Evolutionary conservation across 2,113 vertebrate species (phyloP), one percentile per base, ranked within the genome.

Genomic region (Ailurus styani): DNA sequence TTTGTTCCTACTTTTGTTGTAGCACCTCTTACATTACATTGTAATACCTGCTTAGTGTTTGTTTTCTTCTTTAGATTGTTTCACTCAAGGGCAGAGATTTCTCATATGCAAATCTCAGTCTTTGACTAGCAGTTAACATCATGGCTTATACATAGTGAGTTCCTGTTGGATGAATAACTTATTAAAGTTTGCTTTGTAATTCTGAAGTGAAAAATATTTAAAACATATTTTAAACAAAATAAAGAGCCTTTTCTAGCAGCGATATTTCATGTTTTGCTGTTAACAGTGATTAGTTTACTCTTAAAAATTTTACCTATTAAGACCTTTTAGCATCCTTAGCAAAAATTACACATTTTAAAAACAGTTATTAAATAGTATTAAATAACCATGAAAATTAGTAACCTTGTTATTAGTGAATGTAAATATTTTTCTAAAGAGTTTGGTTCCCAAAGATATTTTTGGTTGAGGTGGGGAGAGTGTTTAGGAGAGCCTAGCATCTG

Each of bases 341-440:
- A 89, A 73, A 92, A 93, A n/a, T 14, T 75, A 13, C 54, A 57
- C 0, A 60, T 87, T 86, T 92, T 54, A 17, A 94, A 94, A 85
- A 70, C 6, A 93, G 7, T 91, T 90, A 57, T n/a, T 85, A 52
- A 88, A 60, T 54, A n/a, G 12, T 62, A 50, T 79, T 87, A 90
- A 88, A 45, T 87, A 27, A 54, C 20, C 7, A 34, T 45, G 27
- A 88, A 94, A 81, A 50, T 72, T 64, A 77, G 21, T 89, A 85
- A 79, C 77, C 18, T 87, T 40, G 4, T 75, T 52, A 90, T 70
- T 93, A 91, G 31, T 79, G 21, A 93, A 31, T 52, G 3, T 86
- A 89, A 77, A 42, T 87, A 21, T 75, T 95, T 89, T 95, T 82
- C 29, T 81, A 6, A 91, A 93, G 77, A 77, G 52, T 54, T 95